Percentiles rank a stretch among this genome's conserved stretches.
phyloP scores from a whole-genome alignment of 64 coral and sea anemone genomes.

The Acropora yongei region DNA sequence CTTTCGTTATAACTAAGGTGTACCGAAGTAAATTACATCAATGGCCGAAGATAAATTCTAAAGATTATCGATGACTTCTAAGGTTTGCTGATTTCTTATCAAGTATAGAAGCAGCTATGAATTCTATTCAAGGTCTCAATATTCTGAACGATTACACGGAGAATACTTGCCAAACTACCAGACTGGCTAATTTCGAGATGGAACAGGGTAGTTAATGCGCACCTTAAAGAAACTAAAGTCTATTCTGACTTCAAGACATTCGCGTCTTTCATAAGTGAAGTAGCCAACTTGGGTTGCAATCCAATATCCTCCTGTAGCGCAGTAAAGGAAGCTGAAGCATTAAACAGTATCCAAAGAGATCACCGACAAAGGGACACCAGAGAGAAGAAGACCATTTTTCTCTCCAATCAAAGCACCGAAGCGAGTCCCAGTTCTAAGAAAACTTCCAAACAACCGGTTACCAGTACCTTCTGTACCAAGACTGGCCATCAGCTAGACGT shows the following conservation, averaged over 20 bases:
- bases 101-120: conserved; percentile 49
- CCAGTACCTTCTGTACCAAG: not conserved
- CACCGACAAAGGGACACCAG: not conserved
- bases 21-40: conserved; percentile 17
- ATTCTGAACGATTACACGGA: conserved; percentile 60
- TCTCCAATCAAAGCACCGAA: not conserved
- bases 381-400: not conserved
- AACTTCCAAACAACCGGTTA: not conserved
- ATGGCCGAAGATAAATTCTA: not conserved
- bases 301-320: not conserved
- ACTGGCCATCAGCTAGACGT: not conserved
- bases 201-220: not conserved
- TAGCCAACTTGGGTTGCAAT: not conserved
- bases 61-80: not conserved
- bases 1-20: conserved; percentile 23
- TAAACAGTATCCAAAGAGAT: not conserved
- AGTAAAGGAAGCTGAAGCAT: not conserved
- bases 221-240: not conserved
- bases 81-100: conserved; percentile 65
- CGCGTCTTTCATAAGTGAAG: not conserved
- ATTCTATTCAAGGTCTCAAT: conserved; percentile 19
- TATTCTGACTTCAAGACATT: not conserved
- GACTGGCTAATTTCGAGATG: conserved; percentile 54
- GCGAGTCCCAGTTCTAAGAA: not conserved
- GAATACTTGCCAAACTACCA: conserved; percentile 54